Evolutionary conservation across 2,797 vertebrate genomes (phyloP).

Genomic region (Limnodromus scolopaceus): DNA sequence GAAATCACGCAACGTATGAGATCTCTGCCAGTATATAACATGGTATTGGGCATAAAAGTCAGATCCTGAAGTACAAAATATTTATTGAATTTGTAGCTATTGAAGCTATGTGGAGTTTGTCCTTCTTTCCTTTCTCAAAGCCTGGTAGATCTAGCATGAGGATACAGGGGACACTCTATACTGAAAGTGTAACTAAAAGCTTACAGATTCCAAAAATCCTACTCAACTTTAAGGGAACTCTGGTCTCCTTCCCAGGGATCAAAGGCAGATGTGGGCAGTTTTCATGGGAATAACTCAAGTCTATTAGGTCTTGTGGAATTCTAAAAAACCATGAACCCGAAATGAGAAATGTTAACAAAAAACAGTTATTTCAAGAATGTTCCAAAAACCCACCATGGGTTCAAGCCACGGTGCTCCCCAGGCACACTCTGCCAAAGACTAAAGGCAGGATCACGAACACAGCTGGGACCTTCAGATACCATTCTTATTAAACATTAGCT

Average conservation of each 20-base stretch:
- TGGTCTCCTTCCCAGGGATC: background rate
- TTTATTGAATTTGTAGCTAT: background rate
- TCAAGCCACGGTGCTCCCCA: background rate
- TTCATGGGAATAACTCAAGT: background rate
- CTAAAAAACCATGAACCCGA: background rate
- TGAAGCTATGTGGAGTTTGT: background rate
- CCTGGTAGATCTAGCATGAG: background rate
- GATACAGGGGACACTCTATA: background rate
- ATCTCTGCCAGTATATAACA: background rate
- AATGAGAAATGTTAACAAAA: too few relatives aligned
- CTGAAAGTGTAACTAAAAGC: background rate
- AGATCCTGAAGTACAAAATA: background rate
- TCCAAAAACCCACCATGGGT: background rate
- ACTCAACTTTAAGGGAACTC: background rate
- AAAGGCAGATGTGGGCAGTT: background rate
- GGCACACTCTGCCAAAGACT: accelerated
- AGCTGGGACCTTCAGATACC: background rate
- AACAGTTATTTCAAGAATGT: background rate
- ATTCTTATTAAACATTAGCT: too few relatives aligned
- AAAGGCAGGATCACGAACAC: background rate
- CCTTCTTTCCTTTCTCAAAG: background rate
- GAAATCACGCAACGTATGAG: background rate
- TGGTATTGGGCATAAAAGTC: background rate
- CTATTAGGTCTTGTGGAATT: background rate
- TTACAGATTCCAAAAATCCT: background rate